These are phyloP conservation scores for Phoenoteleia sp. DNA, from an alignment of 2,888 invertebrate genomes.

Conservation along the genomic window DNA sequence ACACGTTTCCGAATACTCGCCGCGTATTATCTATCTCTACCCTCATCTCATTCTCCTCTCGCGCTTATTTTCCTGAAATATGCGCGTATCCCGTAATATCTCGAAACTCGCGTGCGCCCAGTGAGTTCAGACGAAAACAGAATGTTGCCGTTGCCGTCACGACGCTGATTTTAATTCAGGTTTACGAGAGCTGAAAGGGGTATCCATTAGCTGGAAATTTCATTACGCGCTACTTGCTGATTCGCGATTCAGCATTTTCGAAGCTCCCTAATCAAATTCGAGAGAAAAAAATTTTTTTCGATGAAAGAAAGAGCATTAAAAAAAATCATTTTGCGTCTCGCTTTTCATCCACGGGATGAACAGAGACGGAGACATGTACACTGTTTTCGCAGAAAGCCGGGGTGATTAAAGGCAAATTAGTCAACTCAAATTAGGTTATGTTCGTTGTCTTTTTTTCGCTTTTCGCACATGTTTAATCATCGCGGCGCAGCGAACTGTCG, in stretches of 20 bases:
- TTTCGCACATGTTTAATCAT: constrained; percentile 61
- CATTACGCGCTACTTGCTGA: constrained; percentile 71
- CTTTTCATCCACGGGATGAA: no score
- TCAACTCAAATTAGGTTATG: constrained; percentile 46
- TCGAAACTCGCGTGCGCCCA: constrained; percentile 57
- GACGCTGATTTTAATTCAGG: constrained; percentile 79
- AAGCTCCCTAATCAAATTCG: constrained; percentile 61
- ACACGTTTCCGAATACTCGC: neutral
- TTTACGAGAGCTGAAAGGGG: constrained; percentile 76
- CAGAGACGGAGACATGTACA: no score
- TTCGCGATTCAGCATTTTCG: constrained; percentile 70
- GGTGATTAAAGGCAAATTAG: constrained; percentile 39
- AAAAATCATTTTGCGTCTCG: no score
- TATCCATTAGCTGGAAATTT: constrained; percentile 79
- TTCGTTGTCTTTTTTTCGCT: constrained; percentile 18
- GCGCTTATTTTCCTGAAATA: constrained; percentile 65
- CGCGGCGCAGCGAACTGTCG: constrained; percentile 59
- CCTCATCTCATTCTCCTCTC: neutral
- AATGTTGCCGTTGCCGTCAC: constrained; percentile 69
- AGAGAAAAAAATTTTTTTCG: constrained; percentile 49
- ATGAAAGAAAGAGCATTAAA: no score
- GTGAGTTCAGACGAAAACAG: constrained; percentile 64
- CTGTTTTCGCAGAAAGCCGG: no score
- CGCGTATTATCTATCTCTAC: neutral
- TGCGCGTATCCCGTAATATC: constrained; percentile 68